Evolutionary conservation across 1,140 invertebrate species (phyloP).

Genomic region (Drosophila sp.): DNA sequence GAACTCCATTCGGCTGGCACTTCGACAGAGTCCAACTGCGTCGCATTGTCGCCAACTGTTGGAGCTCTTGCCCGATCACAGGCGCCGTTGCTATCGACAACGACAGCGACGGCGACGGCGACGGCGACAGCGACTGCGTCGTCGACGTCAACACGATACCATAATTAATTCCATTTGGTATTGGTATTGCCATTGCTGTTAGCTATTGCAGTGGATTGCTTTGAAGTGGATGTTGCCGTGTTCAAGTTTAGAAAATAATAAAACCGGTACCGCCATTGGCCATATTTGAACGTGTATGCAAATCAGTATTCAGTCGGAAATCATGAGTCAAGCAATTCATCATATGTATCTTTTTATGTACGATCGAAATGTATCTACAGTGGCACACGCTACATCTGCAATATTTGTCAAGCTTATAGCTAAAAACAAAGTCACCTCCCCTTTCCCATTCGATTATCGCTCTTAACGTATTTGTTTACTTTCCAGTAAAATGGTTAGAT

Average conservation of each 20-base stretch:
- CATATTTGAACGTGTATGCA: constrained; percentile 82
- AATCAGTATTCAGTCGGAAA: constrained; percentile 73
- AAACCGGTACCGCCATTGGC: constrained; percentile 73
- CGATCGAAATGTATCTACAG: neutral
- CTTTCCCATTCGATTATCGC: neutral
- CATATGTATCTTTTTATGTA: constrained; percentile 32
- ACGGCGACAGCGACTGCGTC: neutral
- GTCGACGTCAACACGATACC: constrained; percentile 48
- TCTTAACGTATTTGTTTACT: constrained; percentile 27
- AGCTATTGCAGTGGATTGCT: neutral
- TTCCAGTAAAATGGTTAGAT: constrained; percentile 12
- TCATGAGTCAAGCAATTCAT: constrained; percentile 76
- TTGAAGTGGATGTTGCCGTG: constrained; percentile 15
- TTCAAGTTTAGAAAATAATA: constrained; percentile 77
- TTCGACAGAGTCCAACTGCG: constrained; percentile 9
- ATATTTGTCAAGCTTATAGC: constrained; percentile 4
- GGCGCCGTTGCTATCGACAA: constrained; percentile 21
- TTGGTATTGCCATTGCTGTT: constrained; percentile 18
- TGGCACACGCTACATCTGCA: constrained; percentile 10
- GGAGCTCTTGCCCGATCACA: constrained; percentile 32
- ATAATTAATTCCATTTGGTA: constrained; percentile 54
- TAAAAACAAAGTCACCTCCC: neutral
- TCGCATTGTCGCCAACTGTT: constrained; percentile 25
- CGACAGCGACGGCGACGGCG: neutral
- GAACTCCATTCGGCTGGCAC: constrained; percentile 18